Percentiles rank a stretch among this genome's conserved stretches.
Conservation (phyloP, 2,113 vertebrate species). For the Helogale parvula region DNA sequence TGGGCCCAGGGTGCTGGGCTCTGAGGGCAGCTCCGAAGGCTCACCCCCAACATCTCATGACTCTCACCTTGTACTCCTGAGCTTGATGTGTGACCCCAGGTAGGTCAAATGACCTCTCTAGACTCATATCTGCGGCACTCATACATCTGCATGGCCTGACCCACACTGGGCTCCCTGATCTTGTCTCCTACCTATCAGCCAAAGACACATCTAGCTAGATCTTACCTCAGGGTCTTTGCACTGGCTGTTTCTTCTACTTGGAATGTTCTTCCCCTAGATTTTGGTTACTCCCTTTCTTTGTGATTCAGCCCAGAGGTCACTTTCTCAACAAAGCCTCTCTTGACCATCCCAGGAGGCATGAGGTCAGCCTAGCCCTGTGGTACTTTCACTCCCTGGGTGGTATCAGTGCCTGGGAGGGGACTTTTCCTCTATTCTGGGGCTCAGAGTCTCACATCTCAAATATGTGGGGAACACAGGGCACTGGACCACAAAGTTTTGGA, state of each 20-base stretch:
- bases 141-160: neutral
- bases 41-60: neutral
- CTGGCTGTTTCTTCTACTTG: neutral
- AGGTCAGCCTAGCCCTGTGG: neutral
- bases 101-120: accelerated
- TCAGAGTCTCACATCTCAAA: neutral
- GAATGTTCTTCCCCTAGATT: neutral
- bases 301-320: neutral
- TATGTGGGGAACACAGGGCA: neutral
- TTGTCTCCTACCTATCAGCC: neutral
- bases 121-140: neutral
- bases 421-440: neutral
- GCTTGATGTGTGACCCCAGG: neutral
- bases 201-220: neutral
- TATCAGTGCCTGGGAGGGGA: neutral
- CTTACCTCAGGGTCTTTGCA: neutral
- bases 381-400: neutral
- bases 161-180: too few relatives aligned
- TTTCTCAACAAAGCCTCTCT: neutral
- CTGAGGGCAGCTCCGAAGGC: accelerated
- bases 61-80: neutral
- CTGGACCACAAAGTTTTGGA: neutral
- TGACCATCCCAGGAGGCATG: neutral
- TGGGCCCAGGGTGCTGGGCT: neutral
- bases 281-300: neutral